phyloP scores from a whole-genome alignment of 1,140 invertebrate genomes.

The Pemphigus obesinymphae region DNA sequence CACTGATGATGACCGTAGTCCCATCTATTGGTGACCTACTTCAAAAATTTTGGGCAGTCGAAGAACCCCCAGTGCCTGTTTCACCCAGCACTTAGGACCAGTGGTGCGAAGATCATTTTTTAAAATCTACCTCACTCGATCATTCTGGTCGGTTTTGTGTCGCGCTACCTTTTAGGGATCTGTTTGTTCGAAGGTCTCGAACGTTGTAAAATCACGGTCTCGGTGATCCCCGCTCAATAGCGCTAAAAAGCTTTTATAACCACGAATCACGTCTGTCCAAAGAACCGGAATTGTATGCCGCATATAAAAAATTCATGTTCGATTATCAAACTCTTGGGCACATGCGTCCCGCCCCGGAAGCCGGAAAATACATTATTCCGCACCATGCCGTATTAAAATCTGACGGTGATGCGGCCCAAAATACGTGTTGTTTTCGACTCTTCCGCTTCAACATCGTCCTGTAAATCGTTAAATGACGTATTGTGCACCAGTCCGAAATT shows the following conservation, averaged over 20 bases:
- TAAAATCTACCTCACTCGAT: not conserved
- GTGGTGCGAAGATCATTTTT: not conserved
- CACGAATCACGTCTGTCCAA: not conserved
- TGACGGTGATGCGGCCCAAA: conserved; percentile 45
- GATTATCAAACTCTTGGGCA: not conserved
- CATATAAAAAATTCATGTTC: not conserved
- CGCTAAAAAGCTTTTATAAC: not conserved
- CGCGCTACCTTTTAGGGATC: not conserved
- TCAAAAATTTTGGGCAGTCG: not conserved
- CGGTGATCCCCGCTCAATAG: not conserved
- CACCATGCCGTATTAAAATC: conserved; percentile 41
- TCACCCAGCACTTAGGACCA: not conserved
- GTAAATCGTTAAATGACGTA: too few species aligned
- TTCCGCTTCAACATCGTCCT: conserved; percentile 41
- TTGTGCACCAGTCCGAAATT: too few species aligned
- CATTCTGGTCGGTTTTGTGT: not conserved
- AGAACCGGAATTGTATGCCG: not conserved
- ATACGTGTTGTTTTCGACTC: too few species aligned
- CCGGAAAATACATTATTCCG: conserved; percentile 5
- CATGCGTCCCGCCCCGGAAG: not conserved
- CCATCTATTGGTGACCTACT: not conserved
- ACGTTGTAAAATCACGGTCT: not conserved
- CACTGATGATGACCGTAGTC: too few species aligned
- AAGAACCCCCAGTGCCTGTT: not conserved
- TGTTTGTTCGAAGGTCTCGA: not conserved